These are phyloP conservation scores for Coptotermes formosanus DNA, from an alignment of 1,140 invertebrate genomes.

Conservation along the genomic window DNA sequence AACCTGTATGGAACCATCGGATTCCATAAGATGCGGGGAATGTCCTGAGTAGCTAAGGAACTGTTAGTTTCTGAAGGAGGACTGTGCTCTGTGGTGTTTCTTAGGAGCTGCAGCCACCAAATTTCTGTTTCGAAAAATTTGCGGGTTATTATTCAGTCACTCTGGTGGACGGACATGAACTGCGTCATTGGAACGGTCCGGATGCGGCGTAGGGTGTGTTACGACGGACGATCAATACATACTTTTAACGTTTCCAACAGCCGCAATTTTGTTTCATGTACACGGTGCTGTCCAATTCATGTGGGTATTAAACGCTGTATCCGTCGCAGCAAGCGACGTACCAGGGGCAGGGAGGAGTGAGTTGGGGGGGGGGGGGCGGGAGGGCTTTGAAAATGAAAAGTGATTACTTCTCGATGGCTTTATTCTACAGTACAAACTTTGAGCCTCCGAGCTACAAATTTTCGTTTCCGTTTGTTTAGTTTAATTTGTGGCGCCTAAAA, in stretches of 20 bases:
- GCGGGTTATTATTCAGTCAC: neutral
- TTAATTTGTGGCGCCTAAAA: neutral
- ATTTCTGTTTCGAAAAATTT: neutral
- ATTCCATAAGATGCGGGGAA: too few relatives aligned
- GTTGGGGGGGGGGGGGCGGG: neutral
- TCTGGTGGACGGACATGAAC: neutral
- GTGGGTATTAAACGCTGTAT: neutral
- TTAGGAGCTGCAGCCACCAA: neutral
- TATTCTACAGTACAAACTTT: neutral
- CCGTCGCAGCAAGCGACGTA: neutral
- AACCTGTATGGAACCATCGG: too few relatives aligned
- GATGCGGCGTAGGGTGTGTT: neutral
- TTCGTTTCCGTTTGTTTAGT: neutral
- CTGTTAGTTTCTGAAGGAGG: too few relatives aligned
- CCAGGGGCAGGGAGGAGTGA: too few relatives aligned
- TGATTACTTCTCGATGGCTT: neutral
- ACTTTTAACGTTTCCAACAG: neutral
- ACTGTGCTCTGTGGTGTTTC: too few relatives aligned
- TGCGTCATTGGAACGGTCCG: constrained; percentile 4
- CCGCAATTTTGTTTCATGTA: neutral
- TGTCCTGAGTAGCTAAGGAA: too few relatives aligned
- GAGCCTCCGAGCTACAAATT: neutral
- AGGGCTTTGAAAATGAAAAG: neutral
- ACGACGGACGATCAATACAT: neutral
- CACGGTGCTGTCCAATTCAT: neutral